phyloP scores from a whole-genome alignment of 2,888 invertebrate genomes.

The Dryobota labecula region DNA sequence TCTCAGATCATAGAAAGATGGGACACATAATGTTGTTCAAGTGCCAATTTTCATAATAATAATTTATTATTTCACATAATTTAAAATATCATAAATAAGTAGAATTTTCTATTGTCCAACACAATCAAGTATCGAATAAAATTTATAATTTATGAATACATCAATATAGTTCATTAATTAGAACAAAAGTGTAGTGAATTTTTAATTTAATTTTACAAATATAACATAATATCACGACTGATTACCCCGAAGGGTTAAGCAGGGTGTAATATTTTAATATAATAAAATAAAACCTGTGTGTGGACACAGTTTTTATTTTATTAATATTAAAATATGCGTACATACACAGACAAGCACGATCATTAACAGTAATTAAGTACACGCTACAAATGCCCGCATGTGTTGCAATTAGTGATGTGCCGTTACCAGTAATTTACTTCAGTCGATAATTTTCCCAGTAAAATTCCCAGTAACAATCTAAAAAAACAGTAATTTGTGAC shows the following conservation, averaged over 20 bases:
- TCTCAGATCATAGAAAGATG: conserved; percentile 21
- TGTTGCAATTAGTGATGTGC: too few species aligned
- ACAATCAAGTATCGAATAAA: background rate
- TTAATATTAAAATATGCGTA: background rate
- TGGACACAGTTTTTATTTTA: background rate
- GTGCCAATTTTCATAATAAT: conserved; percentile 13
- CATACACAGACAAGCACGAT: background rate
- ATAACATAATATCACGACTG: background rate
- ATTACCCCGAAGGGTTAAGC: background rate
- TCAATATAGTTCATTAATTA: background rate
- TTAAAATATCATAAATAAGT: background rate
- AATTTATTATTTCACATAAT: background rate
- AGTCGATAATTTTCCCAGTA: too few species aligned
- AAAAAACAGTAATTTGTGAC: too few species aligned
- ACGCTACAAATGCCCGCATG: too few species aligned
- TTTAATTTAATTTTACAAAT: background rate
- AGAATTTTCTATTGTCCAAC: background rate
- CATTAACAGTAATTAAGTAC: background rate
- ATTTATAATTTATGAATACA: conserved; percentile 10
- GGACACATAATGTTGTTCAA: background rate
- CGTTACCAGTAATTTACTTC: too few species aligned
- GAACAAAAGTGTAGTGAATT: background rate
- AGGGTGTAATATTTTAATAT: too few species aligned
- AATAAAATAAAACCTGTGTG: too few species aligned
- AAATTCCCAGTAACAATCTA: too few species aligned